Percentiles rank a stretch among this genome's conserved stretches.
Conservation (phyloP, 2,113 vertebrate genomes). For the Ivindomyrus marchei region DNA sequence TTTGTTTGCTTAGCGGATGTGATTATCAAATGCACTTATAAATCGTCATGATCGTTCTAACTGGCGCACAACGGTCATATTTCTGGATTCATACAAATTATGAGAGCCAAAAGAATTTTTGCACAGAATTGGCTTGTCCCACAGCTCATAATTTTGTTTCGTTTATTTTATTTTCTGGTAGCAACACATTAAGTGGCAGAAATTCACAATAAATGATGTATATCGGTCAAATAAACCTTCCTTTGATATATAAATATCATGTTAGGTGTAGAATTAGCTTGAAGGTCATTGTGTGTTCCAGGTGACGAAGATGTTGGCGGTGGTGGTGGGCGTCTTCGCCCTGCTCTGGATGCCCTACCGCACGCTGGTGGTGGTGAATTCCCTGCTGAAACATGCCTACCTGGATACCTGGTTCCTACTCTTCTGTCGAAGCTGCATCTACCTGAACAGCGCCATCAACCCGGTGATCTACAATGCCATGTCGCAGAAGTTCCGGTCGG, state of each 20-base stretch:
- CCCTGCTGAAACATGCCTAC: slow-evolving; percentile 81
- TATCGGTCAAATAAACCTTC: not conserved
- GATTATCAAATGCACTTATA: not conserved
- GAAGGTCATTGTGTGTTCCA: slow-evolving; percentile 33
- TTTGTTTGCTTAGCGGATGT: not conserved
- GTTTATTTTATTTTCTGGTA: not conserved
- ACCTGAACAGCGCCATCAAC: slow-evolving; percentile 94
- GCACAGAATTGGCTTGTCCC: not conserved
- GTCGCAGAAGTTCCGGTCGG: slow-evolving; percentile 94
- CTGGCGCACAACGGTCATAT: not conserved
- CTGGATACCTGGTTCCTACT: slow-evolving; percentile 90
- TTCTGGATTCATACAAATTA: not conserved
- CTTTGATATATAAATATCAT: not conserved
- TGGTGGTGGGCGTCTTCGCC: slow-evolving; percentile 89
- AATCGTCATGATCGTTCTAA: not conserved
- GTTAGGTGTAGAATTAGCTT: not conserved
- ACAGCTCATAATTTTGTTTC: not conserved
- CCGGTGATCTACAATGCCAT: slow-evolving; percentile 97
- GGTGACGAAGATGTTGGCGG: slow-evolving; percentile 97
- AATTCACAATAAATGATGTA: not conserved
- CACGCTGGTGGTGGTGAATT: slow-evolving; percentile 93
- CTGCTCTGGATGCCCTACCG: slow-evolving; percentile 98
- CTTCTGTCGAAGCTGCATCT: slow-evolving; percentile 94
- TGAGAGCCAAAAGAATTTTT: not conserved
- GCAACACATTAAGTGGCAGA: not conserved